Base-by-base conservation (phyloP, 1,140 invertebrate species). In the Nautilus pompilius region DNA sequence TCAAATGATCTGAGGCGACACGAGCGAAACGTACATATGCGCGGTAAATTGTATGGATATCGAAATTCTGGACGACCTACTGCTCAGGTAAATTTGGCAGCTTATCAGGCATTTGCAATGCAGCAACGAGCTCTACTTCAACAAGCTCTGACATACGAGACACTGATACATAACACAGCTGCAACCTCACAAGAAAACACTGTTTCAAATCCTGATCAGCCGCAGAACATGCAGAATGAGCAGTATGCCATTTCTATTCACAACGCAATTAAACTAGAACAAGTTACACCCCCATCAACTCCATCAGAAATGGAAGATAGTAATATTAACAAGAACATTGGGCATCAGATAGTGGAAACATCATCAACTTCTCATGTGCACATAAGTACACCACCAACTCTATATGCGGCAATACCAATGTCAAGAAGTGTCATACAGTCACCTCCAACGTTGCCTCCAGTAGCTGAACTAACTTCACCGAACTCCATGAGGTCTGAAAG, bases 21-120 rank as follows among this genome's bases (percentile, higher is more conserved):
- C 66, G 77, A 79, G 59, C 66, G 77, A 17, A 79, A 79, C 67
- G 77, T 79, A 2, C 77, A 79, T 68, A 77, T 77, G 77, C 67
- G 77, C 20, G 75, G 75, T 3, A 77, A 77, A 62, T 22, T 77
- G 5, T 71, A 72, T 58, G 73, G 71, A 54, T 77, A 76, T 65
- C 71, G 72, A 57, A 69, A 58, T 20, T 63, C 70, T 13, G 41
- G 49, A 53, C 57, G 61, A 20, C 46, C 57, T 15, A 15, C 54
- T 17, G 58, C 36, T 15, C 76, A 76, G 32, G 74, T 79, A 41
- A 79, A 76, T 60, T 63, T 79, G 29, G 75, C 77, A 8, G 70
- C 75, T 0, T 79, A 79, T 63, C 75, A 79, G 56, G 77, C 77
- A 8, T 76, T 79, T 60, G 75, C 77, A 53, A 69, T 79, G 64